phyloP scores from a whole-genome alignment of 2,888 invertebrate species.

The Cephus nigrinus region DNA sequence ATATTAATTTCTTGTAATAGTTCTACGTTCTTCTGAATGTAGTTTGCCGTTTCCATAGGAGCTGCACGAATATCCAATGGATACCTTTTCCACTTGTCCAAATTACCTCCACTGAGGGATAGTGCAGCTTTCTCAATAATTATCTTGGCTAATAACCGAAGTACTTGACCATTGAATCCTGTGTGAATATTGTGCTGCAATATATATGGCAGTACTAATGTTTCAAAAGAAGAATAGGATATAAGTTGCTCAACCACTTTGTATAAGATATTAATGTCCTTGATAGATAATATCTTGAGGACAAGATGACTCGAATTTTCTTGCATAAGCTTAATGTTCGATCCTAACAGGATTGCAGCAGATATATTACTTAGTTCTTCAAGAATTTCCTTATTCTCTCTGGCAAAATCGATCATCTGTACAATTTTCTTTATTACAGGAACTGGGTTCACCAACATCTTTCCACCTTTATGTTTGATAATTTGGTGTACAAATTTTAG shows the following conservation, averaged over 20 bases:
- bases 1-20: slow-evolving; percentile 37
- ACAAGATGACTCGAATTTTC: slow-evolving; percentile 79
- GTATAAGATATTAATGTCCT: slow-evolving; percentile 71
- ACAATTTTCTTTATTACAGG: slow-evolving; percentile 71
- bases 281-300: slow-evolving; percentile 72
- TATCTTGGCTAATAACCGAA: slow-evolving; percentile 75
- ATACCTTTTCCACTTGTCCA: slow-evolving; percentile 76
- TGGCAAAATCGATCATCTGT: slow-evolving; percentile 38
- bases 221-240: slow-evolving; percentile 77
- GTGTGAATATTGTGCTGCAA: slow-evolving; percentile 71
- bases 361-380: slow-evolving; percentile 43
- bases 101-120: slow-evolving; percentile 71
- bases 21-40: slow-evolving; percentile 40
- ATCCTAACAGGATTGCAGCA: slow-evolving; percentile 62
- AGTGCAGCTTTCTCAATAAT: slow-evolving; percentile 76
- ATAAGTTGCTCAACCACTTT: slow-evolving; percentile 76
- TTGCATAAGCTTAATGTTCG: slow-evolving; percentile 76
- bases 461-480: slow-evolving; percentile 75
- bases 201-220: slow-evolving; percentile 77
- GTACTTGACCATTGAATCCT: slow-evolving; percentile 69
- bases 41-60: slow-evolving; percentile 46
- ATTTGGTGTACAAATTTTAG: slow-evolving; percentile 73
- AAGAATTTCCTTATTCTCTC: slow-evolving; percentile 34
- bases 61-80: slow-evolving; percentile 67
- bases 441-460: slow-evolving; percentile 72